A percentile compares a stretch with the other conserved stretches of the same genome.
These are phyloP conservation scores for Diarsia dahlii DNA, from an alignment of 2,888 invertebrate species.

Conservation along the genomic window DNA sequence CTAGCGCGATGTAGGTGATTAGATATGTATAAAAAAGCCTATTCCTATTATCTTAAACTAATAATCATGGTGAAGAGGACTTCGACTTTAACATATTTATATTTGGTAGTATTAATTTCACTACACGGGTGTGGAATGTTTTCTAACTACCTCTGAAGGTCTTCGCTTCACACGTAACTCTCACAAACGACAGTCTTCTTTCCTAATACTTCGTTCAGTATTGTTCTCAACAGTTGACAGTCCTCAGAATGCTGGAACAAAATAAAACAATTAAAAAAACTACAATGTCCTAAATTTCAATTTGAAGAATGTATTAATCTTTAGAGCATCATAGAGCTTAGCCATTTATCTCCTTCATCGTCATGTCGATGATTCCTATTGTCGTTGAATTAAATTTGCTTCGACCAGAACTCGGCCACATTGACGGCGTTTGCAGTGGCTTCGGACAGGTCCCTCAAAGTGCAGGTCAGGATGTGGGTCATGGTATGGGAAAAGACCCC, in stretches of 20 bases:
- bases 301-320: too few species aligned
- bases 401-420: too few species aligned
- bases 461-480: too few species aligned
- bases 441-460: too few species aligned
- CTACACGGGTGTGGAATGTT: constrained; percentile 54
- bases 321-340: too few species aligned
- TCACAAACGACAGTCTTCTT: constrained; percentile 58
- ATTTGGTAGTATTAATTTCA: constrained; percentile 15
- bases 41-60: constrained; percentile 28
- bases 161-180: constrained; percentile 6
- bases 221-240: constrained; percentile 82
- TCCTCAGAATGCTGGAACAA: constrained; percentile 82
- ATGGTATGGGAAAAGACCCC: too few species aligned
- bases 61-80: constrained; percentile 29
- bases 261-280: constrained; percentile 19
- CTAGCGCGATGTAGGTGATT: constrained; percentile 3
- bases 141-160: constrained; percentile 27
- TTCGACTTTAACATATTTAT: constrained; percentile 1
- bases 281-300: background rate
- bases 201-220: constrained; percentile 39
- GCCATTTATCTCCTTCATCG: too few species aligned
- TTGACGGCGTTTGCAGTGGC: too few species aligned
- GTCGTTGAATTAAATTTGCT: too few species aligned
- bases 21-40: constrained; percentile 4
- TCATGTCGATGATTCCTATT: too few species aligned